These are phyloP conservation scores for Bufotes viridis DNA, from an alignment of 2,797 vertebrate species.

Conservation along the genomic window DNA sequence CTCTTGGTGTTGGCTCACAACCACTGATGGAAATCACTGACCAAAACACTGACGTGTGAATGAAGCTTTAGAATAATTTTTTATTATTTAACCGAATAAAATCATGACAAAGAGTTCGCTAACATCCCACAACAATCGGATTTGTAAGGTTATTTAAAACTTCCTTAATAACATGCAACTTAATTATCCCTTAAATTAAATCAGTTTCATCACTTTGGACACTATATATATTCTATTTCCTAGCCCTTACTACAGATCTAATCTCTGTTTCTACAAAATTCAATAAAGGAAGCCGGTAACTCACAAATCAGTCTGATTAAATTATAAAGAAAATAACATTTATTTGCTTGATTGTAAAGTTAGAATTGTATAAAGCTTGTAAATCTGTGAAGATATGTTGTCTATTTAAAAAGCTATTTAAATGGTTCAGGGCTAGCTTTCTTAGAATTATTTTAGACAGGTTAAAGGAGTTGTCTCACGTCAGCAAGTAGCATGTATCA, in stretches of 20 bases:
- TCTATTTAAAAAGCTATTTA: neutral
- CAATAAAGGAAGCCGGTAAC: neutral
- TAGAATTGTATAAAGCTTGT: neutral
- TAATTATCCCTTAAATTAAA: neutral
- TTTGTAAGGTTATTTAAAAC: neutral
- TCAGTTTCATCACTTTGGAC: neutral
- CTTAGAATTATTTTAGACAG: too few species aligned
- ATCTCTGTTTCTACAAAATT: neutral
- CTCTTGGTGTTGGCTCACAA: too few species aligned
- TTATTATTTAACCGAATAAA: neutral
- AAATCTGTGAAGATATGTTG: neutral
- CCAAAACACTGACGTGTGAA: too few species aligned
- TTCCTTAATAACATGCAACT: neutral
- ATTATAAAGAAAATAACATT: neutral
- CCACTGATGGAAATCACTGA: too few species aligned
- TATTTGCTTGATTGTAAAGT: neutral
- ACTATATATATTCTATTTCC: neutral
- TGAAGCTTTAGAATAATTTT: too few species aligned
- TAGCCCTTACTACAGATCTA: neutral
- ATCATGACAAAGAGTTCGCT: neutral
- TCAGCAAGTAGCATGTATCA: too few species aligned
- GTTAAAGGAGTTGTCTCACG: too few species aligned
- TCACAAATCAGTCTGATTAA: neutral
- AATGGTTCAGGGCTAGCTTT: too few species aligned
- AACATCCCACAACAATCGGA: neutral